Evolutionary conservation across 2,113 vertebrate genomes (phyloP).

Genomic region (Catharus minimus): DNA sequence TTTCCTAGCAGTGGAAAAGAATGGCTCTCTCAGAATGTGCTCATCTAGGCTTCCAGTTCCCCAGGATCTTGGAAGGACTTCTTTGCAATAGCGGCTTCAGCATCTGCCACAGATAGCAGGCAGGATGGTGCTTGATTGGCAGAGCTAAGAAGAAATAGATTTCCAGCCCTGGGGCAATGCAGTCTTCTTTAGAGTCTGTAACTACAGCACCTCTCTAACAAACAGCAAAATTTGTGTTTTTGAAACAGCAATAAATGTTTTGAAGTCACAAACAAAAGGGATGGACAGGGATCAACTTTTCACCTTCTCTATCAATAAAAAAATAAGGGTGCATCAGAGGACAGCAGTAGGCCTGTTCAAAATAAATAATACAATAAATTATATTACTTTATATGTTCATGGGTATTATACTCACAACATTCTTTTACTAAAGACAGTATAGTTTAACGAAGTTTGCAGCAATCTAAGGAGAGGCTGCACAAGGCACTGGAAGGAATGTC

Average conservation of each 20-base stretch:
- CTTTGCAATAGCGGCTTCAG: slow-evolving; percentile 48
- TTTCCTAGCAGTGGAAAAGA: slow-evolving; percentile 51
- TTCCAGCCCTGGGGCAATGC: background rate
- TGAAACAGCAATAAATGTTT: background rate
- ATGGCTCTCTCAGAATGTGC: slow-evolving; percentile 42
- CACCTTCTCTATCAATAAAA: background rate
- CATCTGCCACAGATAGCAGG: slow-evolving; percentile 47
- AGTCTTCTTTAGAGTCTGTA: background rate
- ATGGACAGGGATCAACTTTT: background rate
- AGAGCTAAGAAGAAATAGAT: slow-evolving; percentile 32
- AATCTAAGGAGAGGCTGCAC: background rate
- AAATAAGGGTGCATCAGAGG: background rate
- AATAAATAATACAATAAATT: background rate
- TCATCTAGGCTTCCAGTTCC: slow-evolving; percentile 59
- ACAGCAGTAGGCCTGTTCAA: background rate
- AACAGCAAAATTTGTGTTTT: background rate
- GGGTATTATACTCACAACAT: background rate
- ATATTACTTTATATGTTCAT: background rate
- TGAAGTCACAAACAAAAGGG: background rate
- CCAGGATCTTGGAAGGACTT: slow-evolving; percentile 53
- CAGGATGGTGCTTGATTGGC: background rate
- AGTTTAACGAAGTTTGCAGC: background rate
- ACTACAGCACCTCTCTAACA: background rate
- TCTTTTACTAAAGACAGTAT: background rate
- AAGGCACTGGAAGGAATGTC: background rate